A percentile compares a stretch with the other conserved stretches of the same genome.
Evolutionary conservation across 2,113 vertebrate species (phyloP).

Genomic region (Lipophrys pholis): DNA sequence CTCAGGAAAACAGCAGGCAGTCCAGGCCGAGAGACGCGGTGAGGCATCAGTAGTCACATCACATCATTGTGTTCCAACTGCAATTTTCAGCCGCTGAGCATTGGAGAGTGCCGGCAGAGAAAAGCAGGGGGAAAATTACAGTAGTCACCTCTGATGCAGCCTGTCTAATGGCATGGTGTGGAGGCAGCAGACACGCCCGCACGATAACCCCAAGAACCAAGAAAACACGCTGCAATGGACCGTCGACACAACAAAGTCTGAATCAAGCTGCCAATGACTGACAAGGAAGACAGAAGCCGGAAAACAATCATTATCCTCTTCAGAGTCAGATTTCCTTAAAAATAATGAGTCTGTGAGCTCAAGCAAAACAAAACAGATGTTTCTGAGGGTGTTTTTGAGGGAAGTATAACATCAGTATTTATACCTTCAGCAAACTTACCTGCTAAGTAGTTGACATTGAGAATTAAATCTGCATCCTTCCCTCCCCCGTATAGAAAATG

Average conservation of each 20-base stretch:
- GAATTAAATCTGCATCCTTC: too few relatives aligned
- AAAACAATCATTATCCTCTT: conserved; percentile 5
- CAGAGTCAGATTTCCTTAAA: background rate
- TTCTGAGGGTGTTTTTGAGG: background rate
- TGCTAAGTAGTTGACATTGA: too few relatives aligned
- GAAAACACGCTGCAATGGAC: conserved; percentile 32
- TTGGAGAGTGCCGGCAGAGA: conserved; percentile 60
- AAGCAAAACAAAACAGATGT: background rate
- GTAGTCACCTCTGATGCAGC: conserved; percentile 70
- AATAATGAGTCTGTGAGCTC: background rate
- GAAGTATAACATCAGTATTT: too few relatives aligned
- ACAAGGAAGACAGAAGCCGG: background rate
- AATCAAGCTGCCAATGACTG: conserved; percentile 51
- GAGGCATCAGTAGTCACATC: conserved; percentile 78
- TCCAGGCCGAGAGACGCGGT: conserved; percentile 45
- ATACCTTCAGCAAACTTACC: too few relatives aligned
- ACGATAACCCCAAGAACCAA: conserved; percentile 28
- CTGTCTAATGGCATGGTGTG: conserved; percentile 67
- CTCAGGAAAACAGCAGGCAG: conserved; percentile 37
- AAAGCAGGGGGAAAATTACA: conserved; percentile 69
- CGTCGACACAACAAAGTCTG: conserved; percentile 57
- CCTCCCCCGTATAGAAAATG: too few relatives aligned
- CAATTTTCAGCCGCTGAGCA: conserved; percentile 74
- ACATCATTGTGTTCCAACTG: conserved; percentile 78
- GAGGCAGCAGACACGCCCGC: conserved; percentile 46